A percentile compares a stretch with the other conserved stretches of the same genome.
These are phyloP conservation scores for Polia nebulosa DNA, from an alignment of 2,888 invertebrate genomes.

Conservation along the genomic window DNA sequence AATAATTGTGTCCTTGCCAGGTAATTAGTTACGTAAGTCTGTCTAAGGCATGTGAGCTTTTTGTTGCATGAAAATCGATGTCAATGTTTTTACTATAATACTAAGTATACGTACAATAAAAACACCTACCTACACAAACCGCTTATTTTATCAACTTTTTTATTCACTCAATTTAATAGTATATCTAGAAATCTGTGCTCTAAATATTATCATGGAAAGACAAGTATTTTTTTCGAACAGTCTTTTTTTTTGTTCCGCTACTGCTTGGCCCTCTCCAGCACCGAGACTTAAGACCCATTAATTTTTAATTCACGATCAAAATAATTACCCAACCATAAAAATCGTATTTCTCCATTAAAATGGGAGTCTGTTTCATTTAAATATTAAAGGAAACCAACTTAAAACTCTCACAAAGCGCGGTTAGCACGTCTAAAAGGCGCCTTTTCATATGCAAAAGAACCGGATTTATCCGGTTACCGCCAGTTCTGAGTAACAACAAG, in stretches of 20 bases:
- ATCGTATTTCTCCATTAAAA: slow-evolving; percentile 49
- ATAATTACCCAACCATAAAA: slow-evolving; percentile 40
- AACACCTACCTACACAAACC: neutral
- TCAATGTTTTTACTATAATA: neutral
- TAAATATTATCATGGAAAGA: neutral
- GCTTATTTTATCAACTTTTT: neutral
- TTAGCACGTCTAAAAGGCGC: slow-evolving; percentile 59
- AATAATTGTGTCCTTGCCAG: neutral
- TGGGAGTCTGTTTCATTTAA: slow-evolving; percentile 57
- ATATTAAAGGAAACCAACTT: slow-evolving; percentile 60
- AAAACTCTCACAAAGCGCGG: slow-evolving; percentile 57
- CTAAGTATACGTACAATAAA: neutral
- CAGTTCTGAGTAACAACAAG: slow-evolving; percentile 60
- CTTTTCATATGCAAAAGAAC: slow-evolving; percentile 70
- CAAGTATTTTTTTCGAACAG: neutral
- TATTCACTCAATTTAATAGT: neutral
- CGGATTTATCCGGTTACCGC: slow-evolving; percentile 64
- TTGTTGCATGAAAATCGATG: slow-evolving; percentile 30
- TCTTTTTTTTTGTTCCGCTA: neutral
- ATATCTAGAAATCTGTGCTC: neutral
- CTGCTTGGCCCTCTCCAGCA: neutral
- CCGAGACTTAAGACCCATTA: neutral
- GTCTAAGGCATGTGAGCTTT: slow-evolving; percentile 24
- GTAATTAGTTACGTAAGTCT: neutral
- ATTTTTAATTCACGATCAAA: slow-evolving; percentile 22